These are phyloP conservation scores for Aphelocoma californica DNA, from an alignment of 2,797 vertebrate genomes.

Conservation along the genomic window DNA sequence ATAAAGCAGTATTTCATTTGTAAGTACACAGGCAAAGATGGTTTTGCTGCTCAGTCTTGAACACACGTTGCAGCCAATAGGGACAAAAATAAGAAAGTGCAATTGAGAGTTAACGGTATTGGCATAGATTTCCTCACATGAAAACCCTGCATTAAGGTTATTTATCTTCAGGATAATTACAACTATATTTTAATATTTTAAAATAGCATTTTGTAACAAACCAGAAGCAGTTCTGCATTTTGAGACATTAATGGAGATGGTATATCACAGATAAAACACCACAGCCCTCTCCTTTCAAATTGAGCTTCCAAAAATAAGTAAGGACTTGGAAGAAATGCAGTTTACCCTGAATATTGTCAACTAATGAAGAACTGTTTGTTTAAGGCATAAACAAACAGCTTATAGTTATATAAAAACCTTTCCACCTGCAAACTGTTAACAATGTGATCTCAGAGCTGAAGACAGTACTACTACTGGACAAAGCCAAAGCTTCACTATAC, in stretches of 20 bases:
- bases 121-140: background rate
- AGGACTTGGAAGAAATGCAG: background rate
- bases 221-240: background rate
- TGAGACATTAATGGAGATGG: background rate
- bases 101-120: background rate
- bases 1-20: background rate
- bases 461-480: background rate
- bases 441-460: background rate
- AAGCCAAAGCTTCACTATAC: background rate
- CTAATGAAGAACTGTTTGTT: background rate
- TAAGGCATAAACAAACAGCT: background rate
- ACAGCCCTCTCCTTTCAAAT: background rate
- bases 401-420: background rate
- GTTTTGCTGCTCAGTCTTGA: background rate
- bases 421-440: background rate
- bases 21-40: background rate
- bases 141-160: background rate
- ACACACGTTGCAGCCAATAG: accelerated
- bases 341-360: background rate
- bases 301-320: background rate
- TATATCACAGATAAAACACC: background rate
- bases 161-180: background rate
- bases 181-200: background rate
- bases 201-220: background rate
- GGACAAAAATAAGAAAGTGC: background rate